Evolutionary conservation across 2,113 vertebrate genomes (phyloP), one percentile per base, ranked within the genome.

Genomic region (Condylura cristata): DNA sequence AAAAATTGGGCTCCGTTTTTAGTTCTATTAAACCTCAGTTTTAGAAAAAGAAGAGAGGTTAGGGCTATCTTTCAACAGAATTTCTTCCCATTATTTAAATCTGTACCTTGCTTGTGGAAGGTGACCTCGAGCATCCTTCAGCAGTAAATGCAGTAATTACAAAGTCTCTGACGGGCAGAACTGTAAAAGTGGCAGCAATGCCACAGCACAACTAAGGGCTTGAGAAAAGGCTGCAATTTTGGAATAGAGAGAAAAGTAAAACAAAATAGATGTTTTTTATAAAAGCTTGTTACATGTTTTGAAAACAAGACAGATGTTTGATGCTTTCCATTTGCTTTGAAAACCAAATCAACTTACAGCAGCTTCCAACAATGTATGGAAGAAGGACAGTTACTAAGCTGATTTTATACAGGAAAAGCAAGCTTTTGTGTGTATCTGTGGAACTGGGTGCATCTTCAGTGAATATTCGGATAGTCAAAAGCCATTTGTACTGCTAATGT

Each of bases 21-120:
- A 83, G 18, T 76, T 85, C 58, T 94, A 72, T 30, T 56, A 68
- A 91, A 87, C 72, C 44, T 81, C 80, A 61, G 18, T 58, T 86
- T 75, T 48, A 24, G 30, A 85, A 61, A 51, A 66, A 34, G 10
- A 32, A 66, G 30, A 28, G 37, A 66, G 13, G 41, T 51, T 84
- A 61, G 14, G 24, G 51, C 13, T 84, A 48, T 75, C 70, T 75
- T 81, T 65, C 78, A 86, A 66, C 4, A 71, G 51, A 76, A 74
- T 71, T 82, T 79, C 39, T 76, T 90, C n/a, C 8, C 28, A 9
- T 66, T 88, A 58, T 10, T 6, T 74, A 60, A 83, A 48, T 58
- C n/a, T 85, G 72, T 28, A 22, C n/a, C 63, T 92, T 11, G 26
- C 41, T 26, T 46, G 3, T 87, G 53, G 80, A 78, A 74, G 24